These are phyloP conservation scores for Drosophila trapezifrons DNA, from an alignment of 1,140 invertebrate genomes.

Conservation along the genomic window DNA sequence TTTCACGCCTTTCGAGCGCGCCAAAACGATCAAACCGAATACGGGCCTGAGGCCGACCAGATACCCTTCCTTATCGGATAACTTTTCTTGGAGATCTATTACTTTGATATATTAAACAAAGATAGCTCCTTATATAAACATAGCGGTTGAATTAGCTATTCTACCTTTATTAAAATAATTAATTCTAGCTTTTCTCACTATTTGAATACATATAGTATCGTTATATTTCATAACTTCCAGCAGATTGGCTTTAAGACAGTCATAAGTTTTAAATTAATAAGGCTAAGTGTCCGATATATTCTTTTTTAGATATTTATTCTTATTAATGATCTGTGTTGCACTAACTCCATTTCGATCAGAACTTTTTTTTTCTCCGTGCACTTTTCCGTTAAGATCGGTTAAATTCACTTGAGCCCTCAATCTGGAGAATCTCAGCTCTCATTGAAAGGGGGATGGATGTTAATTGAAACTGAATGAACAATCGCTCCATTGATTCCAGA, in stretches of 20 bases:
- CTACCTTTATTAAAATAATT: no score
- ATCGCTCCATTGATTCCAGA: constrained; percentile 22
- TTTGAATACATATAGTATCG: neutral
- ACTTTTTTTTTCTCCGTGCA: constrained; percentile 3
- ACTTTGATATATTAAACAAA: neutral
- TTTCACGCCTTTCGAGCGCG: constrained; percentile 78
- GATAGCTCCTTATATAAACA: no score
- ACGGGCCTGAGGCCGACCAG: constrained; percentile 13
- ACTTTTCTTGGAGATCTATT: neutral
- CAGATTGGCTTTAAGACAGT: no score
- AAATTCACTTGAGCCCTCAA: constrained; percentile 21
- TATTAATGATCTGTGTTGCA: no score
- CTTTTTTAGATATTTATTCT: no score
- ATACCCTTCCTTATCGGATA: constrained; percentile 19
- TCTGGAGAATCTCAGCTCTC: constrained; percentile 13
- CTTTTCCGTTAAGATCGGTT: constrained; percentile 28
- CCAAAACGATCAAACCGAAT: constrained; percentile 61
- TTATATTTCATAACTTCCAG: neutral
- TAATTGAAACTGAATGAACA: constrained; percentile 24
- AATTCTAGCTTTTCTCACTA: neutral
- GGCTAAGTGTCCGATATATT: no score
- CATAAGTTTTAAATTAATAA: no score
- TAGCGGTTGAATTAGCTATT: no score
- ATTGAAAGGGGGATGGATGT: constrained; percentile 18
- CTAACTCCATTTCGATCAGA: no score